A percentile compares a stretch with the other conserved stretches of the same genome.
phyloP scores from a whole-genome alignment of 1,140 invertebrate species.

The Aphelenchoides fujianensis region DNA sequence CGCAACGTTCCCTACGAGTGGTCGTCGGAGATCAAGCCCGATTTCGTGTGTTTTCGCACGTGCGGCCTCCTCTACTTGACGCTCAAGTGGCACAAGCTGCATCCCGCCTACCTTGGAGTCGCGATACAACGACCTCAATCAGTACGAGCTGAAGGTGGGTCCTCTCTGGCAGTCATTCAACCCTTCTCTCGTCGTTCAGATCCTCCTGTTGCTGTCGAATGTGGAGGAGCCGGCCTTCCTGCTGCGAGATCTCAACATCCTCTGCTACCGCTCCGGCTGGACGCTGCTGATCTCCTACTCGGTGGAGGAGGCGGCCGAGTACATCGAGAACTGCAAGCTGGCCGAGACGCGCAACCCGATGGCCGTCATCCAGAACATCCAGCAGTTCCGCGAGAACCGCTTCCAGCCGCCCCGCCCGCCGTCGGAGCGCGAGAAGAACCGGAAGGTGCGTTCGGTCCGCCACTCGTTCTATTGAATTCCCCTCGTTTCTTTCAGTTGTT shows the following conservation, averaged over 20 bases:
- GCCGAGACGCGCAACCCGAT: constrained; percentile 44
- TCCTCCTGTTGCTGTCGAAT: constrained; percentile 54
- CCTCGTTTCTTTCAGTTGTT: constrained; percentile 35
- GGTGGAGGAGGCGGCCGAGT: constrained; percentile 61
- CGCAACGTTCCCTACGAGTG: constrained; percentile 61
- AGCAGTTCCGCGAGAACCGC: constrained; percentile 35
- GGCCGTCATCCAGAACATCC: constrained; percentile 27
- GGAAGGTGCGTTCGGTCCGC: constrained; percentile 22
- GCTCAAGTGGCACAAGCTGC: constrained; percentile 60
- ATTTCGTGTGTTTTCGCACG: constrained; percentile 50
- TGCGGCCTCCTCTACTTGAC: constrained; percentile 56
- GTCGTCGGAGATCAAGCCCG: constrained; percentile 49
- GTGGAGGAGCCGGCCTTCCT: constrained; percentile 56
- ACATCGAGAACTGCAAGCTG: constrained; percentile 58
- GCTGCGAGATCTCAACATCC: constrained; percentile 58
- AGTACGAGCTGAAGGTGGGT: constrained; percentile 40
- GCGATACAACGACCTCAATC: constrained; percentile 39
- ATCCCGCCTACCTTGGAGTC: constrained; percentile 59
- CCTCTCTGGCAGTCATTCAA: constrained; percentile 20
- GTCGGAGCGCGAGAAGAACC: constrained; percentile 31
- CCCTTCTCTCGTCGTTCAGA: constrained; percentile 30
- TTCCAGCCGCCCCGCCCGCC: constrained; percentile 11
- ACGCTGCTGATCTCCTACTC: constrained; percentile 58
- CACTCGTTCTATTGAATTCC: not conserved
- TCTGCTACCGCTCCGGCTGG: constrained; percentile 57